These are phyloP conservation scores for Enteromius anoplus DNA, from an alignment of 2,797 vertebrate genomes.

Conservation along the genomic window DNA sequence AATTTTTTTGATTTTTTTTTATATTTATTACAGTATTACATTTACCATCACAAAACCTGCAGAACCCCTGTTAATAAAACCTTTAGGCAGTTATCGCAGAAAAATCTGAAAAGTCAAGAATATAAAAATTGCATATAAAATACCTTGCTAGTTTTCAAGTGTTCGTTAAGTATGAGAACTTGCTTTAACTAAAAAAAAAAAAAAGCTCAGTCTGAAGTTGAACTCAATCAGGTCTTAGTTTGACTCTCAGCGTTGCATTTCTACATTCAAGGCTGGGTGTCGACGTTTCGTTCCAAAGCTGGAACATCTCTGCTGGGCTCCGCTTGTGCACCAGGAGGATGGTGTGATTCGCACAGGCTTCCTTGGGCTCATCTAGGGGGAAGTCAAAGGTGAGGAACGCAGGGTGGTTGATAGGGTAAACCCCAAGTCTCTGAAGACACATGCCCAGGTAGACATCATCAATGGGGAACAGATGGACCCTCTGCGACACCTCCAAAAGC, in stretches of 20 bases:
- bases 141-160: background rate
- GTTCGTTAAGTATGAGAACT: background rate
- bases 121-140: background rate
- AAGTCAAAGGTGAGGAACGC: conserved; percentile 80
- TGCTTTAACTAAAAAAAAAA: background rate
- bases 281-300: conserved; percentile 65
- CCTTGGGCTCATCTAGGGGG: conserved; percentile 46
- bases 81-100: background rate
- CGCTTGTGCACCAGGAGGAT: conserved; percentile 76
- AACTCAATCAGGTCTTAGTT: background rate
- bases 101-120: background rate
- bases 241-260: conserved; percentile 56
- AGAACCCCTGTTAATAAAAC: background rate
- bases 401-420: conserved; percentile 64
- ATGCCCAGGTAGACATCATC: conserved; percentile 80
- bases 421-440: conserved; percentile 72
- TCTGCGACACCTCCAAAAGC: conserved; percentile 70
- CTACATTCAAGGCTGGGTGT: conserved; percentile 61
- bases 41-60: background rate
- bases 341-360: conserved; percentile 70
- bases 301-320: conserved; percentile 63
- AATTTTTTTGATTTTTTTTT: background rate
- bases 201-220: background rate
- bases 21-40: background rate
- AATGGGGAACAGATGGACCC: conserved; percentile 78